Conservation (phyloP, 2,113 vertebrate species). For the Lutjanus erythropterus region DNA sequence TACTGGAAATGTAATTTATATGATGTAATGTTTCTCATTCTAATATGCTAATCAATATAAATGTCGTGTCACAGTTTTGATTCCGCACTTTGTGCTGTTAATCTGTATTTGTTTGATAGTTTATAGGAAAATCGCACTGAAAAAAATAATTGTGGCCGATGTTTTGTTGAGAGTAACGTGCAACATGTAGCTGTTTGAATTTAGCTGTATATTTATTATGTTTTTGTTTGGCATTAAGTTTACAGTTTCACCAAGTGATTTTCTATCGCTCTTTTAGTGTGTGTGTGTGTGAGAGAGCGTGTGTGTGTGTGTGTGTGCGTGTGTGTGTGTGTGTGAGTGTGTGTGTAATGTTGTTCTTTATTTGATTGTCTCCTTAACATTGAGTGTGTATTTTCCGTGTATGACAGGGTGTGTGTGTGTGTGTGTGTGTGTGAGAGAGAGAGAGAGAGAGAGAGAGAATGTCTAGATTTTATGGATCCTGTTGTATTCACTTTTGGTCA, state of each 20-base stretch:
- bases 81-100: constrained; percentile 69
- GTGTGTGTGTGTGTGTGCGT: neutral
- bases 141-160: constrained; percentile 66
- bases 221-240: constrained; percentile 58
- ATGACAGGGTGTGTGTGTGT: neutral
- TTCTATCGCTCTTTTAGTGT: constrained; percentile 36
- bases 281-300: constrained; percentile 25
- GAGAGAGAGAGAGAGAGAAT: constrained; percentile 4
- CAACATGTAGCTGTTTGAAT: constrained; percentile 52
- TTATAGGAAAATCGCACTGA: constrained; percentile 66
- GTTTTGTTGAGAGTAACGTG: constrained; percentile 67
- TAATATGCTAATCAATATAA: constrained; percentile 62
- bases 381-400: constrained; percentile 1
- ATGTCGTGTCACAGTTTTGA: constrained; percentile 65
- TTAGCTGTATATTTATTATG: constrained; percentile 64
- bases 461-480: constrained; percentile 44
- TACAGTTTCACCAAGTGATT: constrained; percentile 55
- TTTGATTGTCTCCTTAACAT: constrained; percentile 16
- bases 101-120: constrained; percentile 75
- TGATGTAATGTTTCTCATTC: constrained; percentile 76
- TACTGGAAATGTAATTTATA: constrained; percentile 81
- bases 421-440: neutral
- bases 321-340: constrained; percentile 27
- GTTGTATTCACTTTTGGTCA: constrained; percentile 51
- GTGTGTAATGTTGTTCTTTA: constrained; percentile 9